Evolutionary conservation across 2,797 vertebrate species (phyloP), one percentile per base, ranked within the genome.

Genomic region (Anomalospiza imberbis): DNA sequence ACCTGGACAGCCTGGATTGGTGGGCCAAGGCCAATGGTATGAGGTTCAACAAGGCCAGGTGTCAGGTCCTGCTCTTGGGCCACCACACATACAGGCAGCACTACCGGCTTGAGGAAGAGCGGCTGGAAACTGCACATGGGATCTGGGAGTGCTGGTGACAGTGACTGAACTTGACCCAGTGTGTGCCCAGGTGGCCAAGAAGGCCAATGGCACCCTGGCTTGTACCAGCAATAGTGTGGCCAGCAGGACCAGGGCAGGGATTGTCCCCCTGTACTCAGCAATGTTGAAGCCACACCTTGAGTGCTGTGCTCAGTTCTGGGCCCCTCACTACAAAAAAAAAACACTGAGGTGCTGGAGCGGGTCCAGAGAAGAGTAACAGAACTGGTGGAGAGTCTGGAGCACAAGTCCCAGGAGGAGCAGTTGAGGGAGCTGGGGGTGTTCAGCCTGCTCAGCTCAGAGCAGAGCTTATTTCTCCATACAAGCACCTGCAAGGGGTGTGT

Each of bases 201-300:
- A 12, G 50, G 71, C 36, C 19, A 16, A 1, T 16, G 21, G 3
- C n/a, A 63, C 16, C 32, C 36, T 45, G 57, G 57, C 9, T 9
- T 63, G 28, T 9, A 18, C 8, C 44, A n/a, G 50, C 7, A 50
- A 5, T 5, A 3, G 24, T 13, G 44, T 31, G 65, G 13, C 38
- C 72, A 40, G 65, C 38, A 58, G 57, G n/a, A 31, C 0, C 8
- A n/a, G 44, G 22, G 22, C 14, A 38, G 44, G 4, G 44, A 63
- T 19, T 63, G 12, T 51, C 7, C 19, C 32, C 1, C 29, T 16
- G 29, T n/a, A 3, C 44, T 12, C 1, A 2, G 2, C 22, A 44
- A 1, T 9, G 10, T 12, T 60, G 57, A 28, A 36, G 12, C 7
- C 12, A 4, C 14, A 13, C 5, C 22, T 62, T 0, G 0, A 63